Conservation (phyloP, 2,113 vertebrate genomes). For the Tragelaphus imberbis region DNA sequence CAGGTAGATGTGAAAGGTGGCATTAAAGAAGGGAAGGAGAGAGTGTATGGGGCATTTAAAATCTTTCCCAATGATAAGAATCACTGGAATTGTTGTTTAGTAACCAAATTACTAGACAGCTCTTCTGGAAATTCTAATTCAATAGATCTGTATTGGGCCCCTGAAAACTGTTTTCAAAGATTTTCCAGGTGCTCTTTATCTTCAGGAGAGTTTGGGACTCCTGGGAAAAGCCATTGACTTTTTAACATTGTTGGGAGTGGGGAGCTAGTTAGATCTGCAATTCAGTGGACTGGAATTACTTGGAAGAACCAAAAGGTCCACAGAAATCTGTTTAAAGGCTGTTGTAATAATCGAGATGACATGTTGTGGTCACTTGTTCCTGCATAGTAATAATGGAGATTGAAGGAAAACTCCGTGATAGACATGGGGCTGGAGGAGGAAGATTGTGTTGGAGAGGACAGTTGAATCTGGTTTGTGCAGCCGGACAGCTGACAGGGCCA, state of each 20-base stretch:
- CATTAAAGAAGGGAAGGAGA: neutral
- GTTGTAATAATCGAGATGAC: neutral
- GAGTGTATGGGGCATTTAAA: neutral
- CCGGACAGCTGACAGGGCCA: neutral
- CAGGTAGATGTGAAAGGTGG: neutral
- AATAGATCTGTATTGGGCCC: neutral
- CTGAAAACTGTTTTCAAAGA: neutral
- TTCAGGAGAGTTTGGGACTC: neutral
- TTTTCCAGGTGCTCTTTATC: neutral
- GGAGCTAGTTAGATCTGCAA: neutral
- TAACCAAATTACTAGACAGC: neutral
- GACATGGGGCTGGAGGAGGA: neutral
- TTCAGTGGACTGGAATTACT: neutral
- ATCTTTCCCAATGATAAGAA: neutral
- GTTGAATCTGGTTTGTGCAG: neutral
- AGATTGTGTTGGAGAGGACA: neutral
- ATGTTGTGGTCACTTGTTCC: neutral
- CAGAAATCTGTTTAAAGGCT: neutral
- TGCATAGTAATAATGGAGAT: neutral
- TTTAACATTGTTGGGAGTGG: neutral
- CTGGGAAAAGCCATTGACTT: neutral
- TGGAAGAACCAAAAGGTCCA: neutral
- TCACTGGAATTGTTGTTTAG: neutral
- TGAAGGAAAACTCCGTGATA: neutral
- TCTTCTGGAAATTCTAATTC: neutral